A percentile compares a stretch with the other conserved stretches of the same genome.
Conservation (phyloP, 2,888 invertebrate genomes). For the Pristionchus exspectatus region DNA sequence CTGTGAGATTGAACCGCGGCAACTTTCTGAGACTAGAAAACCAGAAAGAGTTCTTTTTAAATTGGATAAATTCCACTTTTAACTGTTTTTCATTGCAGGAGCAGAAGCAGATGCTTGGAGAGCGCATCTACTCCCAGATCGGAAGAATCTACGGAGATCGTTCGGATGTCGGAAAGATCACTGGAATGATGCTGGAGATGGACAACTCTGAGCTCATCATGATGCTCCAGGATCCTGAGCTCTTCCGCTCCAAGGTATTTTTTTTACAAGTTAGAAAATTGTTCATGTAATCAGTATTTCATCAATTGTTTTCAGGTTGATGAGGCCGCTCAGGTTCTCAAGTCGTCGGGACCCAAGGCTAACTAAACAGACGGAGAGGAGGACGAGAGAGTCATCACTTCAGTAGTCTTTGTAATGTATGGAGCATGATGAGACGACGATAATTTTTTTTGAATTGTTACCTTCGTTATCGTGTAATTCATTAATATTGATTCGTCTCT, state of each 20-base stretch:
- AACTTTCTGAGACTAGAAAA: background rate
- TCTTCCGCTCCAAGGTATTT: slow-evolving; percentile 70
- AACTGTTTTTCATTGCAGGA: slow-evolving; percentile 82
- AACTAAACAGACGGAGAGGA: slow-evolving; percentile 55
- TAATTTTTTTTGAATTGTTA: background rate
- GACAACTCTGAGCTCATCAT: slow-evolving; percentile 75
- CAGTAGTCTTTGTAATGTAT: background rate
- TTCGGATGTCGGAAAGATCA: slow-evolving; percentile 74
- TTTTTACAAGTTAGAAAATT: background rate
- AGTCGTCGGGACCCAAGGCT: slow-evolving; percentile 53
- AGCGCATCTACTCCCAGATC: slow-evolving; percentile 93
- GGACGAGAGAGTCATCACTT: slow-evolving; percentile 17
- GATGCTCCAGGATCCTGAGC: slow-evolving; percentile 73
- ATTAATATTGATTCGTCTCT: background rate
- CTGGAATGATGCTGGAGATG: slow-evolving; percentile 78
- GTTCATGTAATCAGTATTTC: background rate
- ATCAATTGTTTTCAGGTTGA: slow-evolving; percentile 10
- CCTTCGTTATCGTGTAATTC: background rate
- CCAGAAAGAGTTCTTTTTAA: background rate
- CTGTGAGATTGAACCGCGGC: slow-evolving; percentile 34
- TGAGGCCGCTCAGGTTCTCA: slow-evolving; percentile 52
- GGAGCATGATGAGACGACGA: slow-evolving; percentile 37
- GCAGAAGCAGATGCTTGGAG: slow-evolving; percentile 99
- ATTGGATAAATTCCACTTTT: background rate
- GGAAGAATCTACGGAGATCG: slow-evolving; percentile 65